Base-by-base conservation (phyloP, 2,888 invertebrate genomes). In the Spodoptera picta region DNA sequence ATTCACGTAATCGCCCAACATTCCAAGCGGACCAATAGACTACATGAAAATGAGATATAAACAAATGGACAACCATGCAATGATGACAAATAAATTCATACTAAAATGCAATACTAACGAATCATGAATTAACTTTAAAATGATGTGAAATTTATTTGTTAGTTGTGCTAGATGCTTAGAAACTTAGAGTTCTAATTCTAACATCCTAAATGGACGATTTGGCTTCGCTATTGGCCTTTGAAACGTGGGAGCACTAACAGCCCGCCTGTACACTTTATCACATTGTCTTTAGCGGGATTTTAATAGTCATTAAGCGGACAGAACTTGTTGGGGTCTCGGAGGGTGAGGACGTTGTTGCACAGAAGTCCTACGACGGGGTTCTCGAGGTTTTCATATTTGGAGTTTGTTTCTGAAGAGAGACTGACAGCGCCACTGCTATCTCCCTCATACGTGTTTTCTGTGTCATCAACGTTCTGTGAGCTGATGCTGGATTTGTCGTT, bases 401-500 rank as follows among this genome's bases (percentile, higher is more conserved):
- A 95, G 75, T 94, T 94, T 0, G 92, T 92, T 57, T 95, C 94
- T 0, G 95, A 95, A 0, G 93, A 92, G 47, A 95, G 83, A 58
- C 94, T 94, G 55, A 94, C 94, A 0, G 95, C 93, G 0, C 94
- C 94, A 56, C 93, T 93, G 84, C 94, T 93, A 75, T 94, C 94
- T 1, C 92, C 93, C 60, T 94, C 94, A 70, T 87, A 92, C 3
- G 93, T 91, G 63, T 90, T 91, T 57, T 94, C 94, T 0, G 93
- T 91, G 65, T 94, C 93, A 73, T 94, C 93, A 1, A 92, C 90
- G 73, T 87, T 89, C n/a, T 92, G 93, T 0, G 93, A 93, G 65
- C 92, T 90, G 64, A 89, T 83, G 75, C 92, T 93, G 0, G 92
- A 90, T 58, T 92, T 93, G 83, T 94, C 94, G 69, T 87, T 90